These are phyloP conservation scores for Enteromius paludinosus DNA, from an alignment of 2,797 vertebrate genomes.

Conservation along the genomic window DNA sequence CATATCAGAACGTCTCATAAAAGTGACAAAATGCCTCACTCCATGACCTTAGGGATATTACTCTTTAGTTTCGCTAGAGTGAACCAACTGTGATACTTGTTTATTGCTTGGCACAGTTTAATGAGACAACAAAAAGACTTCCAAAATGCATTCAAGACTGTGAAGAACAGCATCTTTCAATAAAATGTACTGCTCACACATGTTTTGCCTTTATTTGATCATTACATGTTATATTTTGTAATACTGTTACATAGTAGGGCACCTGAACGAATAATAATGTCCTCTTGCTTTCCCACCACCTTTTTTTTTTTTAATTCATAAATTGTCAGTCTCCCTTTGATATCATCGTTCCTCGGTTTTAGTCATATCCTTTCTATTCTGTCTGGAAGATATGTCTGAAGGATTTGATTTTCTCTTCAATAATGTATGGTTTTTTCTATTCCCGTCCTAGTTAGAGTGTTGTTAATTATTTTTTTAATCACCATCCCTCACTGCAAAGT, in stretches of 20 bases:
- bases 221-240: neutral
- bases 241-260: neutral
- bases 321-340: slow-evolving; percentile 13
- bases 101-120: neutral
- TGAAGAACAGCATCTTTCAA: neutral
- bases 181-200: neutral
- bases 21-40: slow-evolving; percentile 10
- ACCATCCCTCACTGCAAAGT: neutral
- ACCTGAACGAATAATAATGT: neutral
- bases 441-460: neutral
- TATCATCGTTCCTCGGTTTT: neutral
- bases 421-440: neutral
- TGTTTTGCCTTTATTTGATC: neutral
- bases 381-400: neutral
- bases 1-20: neutral
- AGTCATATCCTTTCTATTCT: slow-evolving; percentile 24
- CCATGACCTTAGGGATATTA: neutral
- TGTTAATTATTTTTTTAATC: slow-evolving; percentile 15
- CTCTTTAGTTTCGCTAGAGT: neutral
- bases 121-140: neutral
- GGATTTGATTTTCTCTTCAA: slow-evolving; percentile 7
- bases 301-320: neutral
- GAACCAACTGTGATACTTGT: neutral
- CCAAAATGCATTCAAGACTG: neutral
- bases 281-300: slow-evolving; percentile 8